Percentiles rank a stretch among this genome's conserved stretches.
Evolutionary conservation across 2,797 vertebrate genomes (phyloP).

Genomic region (Rhinophrynus dorsalis): DNA sequence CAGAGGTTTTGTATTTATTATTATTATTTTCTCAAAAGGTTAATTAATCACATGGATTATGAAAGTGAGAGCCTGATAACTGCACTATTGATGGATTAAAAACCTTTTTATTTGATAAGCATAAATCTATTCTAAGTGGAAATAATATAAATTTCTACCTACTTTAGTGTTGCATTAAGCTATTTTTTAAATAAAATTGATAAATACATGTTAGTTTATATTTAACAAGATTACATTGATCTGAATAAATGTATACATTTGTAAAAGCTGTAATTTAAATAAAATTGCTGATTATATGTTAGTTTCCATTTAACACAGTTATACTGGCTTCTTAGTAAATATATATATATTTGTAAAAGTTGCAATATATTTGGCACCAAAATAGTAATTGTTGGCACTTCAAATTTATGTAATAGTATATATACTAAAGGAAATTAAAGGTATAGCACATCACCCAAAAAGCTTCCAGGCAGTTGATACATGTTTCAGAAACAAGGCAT

Average conservation of each 20-base stretch:
- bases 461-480: too few relatives aligned
- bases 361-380: too few relatives aligned
- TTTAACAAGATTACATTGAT: too few relatives aligned
- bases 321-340: constrained; percentile 10
- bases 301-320: constrained; percentile 23
- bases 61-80: constrained; percentile 9
- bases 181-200: constrained; percentile 32
- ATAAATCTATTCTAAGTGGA: constrained; percentile 12
- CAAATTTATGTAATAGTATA: too few relatives aligned
- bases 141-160: too few relatives aligned
- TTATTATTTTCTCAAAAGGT: too few relatives aligned
- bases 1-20: too few relatives aligned
- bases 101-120: constrained; percentile 18
- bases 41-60: too few relatives aligned
- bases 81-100: constrained; percentile 20
- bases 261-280: constrained; percentile 20
- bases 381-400: too few relatives aligned
- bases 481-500: too few relatives aligned
- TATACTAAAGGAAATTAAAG: too few relatives aligned
- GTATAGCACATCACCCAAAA: too few relatives aligned
- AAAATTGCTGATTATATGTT: constrained; percentile 35
- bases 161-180: constrained; percentile 32
- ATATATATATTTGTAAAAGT: not conserved
- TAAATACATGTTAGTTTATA: constrained; percentile 30
- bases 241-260: not conserved